These are phyloP conservation scores for Ganaspis brasiliensis DNA, from an alignment of 2,888 invertebrate genomes.

Conservation along the genomic window DNA sequence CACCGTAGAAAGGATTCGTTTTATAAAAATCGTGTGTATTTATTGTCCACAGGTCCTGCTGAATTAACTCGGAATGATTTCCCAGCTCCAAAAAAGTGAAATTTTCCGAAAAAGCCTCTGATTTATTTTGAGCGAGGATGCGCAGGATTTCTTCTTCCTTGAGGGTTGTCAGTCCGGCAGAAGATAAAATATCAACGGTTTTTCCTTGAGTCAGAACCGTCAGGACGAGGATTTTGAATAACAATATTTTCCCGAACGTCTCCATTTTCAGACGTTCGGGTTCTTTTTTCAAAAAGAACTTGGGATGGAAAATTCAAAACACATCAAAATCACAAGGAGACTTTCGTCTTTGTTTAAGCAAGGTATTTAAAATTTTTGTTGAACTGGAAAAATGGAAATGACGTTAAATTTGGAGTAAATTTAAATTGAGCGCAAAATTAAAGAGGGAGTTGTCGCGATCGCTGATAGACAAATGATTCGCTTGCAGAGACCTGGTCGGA, in stretches of 20 bases:
- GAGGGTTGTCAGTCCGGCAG: slow-evolving; percentile 57
- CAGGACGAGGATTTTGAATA: slow-evolving; percentile 48
- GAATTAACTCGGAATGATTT: slow-evolving; percentile 53
- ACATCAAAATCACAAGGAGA: neutral
- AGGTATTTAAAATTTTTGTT: neutral
- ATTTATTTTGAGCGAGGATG: slow-evolving; percentile 66
- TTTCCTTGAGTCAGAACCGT: slow-evolving; percentile 58
- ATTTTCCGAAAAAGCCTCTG: slow-evolving; percentile 64
- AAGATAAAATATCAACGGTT: slow-evolving; percentile 68
- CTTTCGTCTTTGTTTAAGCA: neutral
- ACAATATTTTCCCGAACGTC: slow-evolving; percentile 47
- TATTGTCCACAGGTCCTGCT: slow-evolving; percentile 51
- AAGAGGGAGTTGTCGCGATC: slow-evolving; percentile 6
- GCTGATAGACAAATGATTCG: slow-evolving; percentile 42
- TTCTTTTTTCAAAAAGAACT: neutral
- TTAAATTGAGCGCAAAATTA: neutral
- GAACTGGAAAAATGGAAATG: neutral
- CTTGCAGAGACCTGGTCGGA: slow-evolving; percentile 34
- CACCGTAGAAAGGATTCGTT: slow-evolving; percentile 73
- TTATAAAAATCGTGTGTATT: slow-evolving; percentile 47
- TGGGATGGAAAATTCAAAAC: neutral
- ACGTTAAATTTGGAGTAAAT: neutral
- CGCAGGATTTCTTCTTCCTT: slow-evolving; percentile 74
- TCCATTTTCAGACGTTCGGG: slow-evolving; percentile 53
- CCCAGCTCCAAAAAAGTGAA: slow-evolving; percentile 72